Evolutionary conservation across 2,888 invertebrate species (phyloP), one percentile per base, ranked within the genome.

Genomic region (Amblyjoppa proteus): DNA sequence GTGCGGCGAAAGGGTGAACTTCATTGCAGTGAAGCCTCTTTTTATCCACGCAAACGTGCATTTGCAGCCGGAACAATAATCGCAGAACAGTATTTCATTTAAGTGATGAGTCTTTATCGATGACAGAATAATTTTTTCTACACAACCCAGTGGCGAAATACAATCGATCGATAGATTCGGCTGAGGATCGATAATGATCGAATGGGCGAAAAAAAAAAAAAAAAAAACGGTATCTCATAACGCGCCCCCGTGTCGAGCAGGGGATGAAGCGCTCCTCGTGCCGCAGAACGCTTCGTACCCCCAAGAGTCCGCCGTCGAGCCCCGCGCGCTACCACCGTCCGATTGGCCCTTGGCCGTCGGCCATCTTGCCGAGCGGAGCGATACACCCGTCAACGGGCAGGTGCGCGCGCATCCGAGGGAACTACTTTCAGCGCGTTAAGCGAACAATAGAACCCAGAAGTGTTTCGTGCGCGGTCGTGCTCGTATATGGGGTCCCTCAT

Each of bases 381-480:
- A 92, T 91, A 93, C 91, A 88, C n/a, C 64, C 74, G 84, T 85
- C 81, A 83, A 88, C 88, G 83, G 89, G 90, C 91, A 91, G 91
- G 90, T 94, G 94, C 93, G 92, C 91, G 93, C 94, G 93, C 93
- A 92, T 77, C 86, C 75, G 69, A 71, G 84, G 93, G 93, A 89
- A 94, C 94, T 94, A 94, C 94, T 94, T 94, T 93, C 93, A 91
- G 91, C 93, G 93, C 93, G 93, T 92, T 92, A 91, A 91, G 91
- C 91, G 92, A 94, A 94, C 94, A 94, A 94, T 94, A 94, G 94
- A 92, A 91, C 89, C 91, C 93, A 93, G 93, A 93, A 92, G 93
- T 93, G 93, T 92, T 93, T 92, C 91, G 93, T 93, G 92, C 93
- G 94, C 92, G 93, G 91, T 91, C 93, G 93, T 91, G 92, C 87